Conservation (phyloP, 2,113 vertebrate genomes). For the Brachypteracias leptosomus region DNA sequence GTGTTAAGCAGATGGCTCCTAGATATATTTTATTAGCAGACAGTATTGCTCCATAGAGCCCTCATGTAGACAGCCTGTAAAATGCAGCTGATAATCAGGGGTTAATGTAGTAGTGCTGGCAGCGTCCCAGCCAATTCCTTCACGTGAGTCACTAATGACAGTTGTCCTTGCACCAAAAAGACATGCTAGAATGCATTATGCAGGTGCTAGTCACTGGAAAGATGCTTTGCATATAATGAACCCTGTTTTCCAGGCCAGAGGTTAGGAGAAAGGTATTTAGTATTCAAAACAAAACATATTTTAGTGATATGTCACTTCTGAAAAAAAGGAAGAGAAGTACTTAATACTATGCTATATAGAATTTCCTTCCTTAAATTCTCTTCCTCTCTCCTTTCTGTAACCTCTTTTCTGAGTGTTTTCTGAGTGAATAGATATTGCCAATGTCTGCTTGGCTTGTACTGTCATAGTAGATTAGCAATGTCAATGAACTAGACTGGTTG, state of each 20-base stretch:
- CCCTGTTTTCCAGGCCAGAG: neutral
- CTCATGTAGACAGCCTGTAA: neutral
- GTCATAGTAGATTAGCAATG: slow-evolving; percentile 27
- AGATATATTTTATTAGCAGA: neutral
- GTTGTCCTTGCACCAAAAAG: neutral
- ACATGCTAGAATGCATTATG: neutral
- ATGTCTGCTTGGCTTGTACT: slow-evolving; percentile 30
- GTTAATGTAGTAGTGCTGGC: neutral
- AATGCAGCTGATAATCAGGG: neutral
- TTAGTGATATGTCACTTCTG: neutral
- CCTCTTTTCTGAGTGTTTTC: neutral
- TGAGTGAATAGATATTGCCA: neutral
- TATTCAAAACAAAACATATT: neutral
- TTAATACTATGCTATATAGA: neutral
- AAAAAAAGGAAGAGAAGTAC: neutral
- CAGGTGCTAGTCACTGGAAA: neutral
- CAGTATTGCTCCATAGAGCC: neutral
- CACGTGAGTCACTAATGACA: neutral
- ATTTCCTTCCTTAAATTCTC: neutral
- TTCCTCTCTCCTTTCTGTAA: neutral
- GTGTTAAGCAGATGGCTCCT: neutral
- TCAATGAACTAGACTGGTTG: neutral
- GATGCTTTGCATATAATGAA: neutral
- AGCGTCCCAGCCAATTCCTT: neutral
- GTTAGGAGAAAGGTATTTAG: neutral